Base-by-base conservation (phyloP, 1,140 invertebrate species). In the Pseudoatta argentina region DNA sequence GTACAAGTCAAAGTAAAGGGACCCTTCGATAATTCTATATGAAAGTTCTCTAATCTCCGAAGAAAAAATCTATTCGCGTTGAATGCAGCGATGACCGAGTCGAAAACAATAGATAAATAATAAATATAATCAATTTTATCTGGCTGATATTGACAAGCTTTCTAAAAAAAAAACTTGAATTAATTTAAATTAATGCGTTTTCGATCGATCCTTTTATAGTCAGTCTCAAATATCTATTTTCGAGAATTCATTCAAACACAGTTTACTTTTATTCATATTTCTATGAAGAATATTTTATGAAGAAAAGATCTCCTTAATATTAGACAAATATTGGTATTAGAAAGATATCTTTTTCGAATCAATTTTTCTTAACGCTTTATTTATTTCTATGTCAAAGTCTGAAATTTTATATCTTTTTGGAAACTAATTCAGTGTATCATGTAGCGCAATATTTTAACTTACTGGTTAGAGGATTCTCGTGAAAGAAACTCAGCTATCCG, bases 1-100 rank as follows among this genome's bases (percentile, higher is more conserved):
- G 88, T 93, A 94, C 79, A 94, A 94, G 88, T 92, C 92, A 21
- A 94, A 94, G 72, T 94, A 93, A 88, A 83, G 18, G n/a, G n/a
- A 77, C 34, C 73, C 39, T 53, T 67, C 44, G 44, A 7, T 14
- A 30, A 34, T 18, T 18, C 30, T 78, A n/a, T 66, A 53, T 30
- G 53, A 82, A 59, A 73, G 79, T 83, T 61, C 1, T 51, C 30
- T 48, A 73, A 83, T 21, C n/a, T 83, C 12, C n/a, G 21, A 61
- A 61, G 2, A 30, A 57, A 81, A 34, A 24, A 55, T 24, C 7
- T 48, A 71, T 81, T 48, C 55, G 18, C 67, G 34, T n/a, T 61
- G 34, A 8, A 3, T 75, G 55, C 24, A 69, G 21, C 21, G n/a
- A 6, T 12, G 18, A 71, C 53, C 30, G 24, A 57, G 66, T 71